Base-by-base conservation (phyloP, 2,888 invertebrate species). In the Leuctra nigra region DNA sequence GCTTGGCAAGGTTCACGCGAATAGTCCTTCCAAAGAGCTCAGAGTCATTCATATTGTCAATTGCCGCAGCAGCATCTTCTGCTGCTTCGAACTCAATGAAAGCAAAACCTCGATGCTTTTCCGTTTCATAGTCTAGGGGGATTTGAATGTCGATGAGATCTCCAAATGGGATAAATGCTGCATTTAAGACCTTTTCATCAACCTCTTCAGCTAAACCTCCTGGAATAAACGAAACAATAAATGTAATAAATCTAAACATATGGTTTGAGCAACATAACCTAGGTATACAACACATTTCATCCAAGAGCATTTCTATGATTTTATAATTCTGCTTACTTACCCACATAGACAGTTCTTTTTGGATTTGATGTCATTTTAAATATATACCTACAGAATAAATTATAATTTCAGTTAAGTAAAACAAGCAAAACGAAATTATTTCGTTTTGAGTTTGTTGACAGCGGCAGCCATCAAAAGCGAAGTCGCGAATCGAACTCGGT, bases 31-130 rank as follows among this genome's bases (percentile, higher is more conserved):
- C 99, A 77, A 93, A 98, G 36, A 99, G 76, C 73, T 99, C 99
- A 0, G 96, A 91, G 71, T 99, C 97, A 76, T 99, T 96, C 98
- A 99, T 97, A 68, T 99, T 99, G 73, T 99, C 98, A 66, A 99
- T 97, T 47, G 98, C 97, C 29, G 96, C 91, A 9, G 92, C 88
- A n/a, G 98, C 97, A 81, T 99, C 99, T 75, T 98, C 98, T 7
- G 92, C 87, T 63, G 84, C 81, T 75, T 99, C 99, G 75, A 94
- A 99, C 75, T 99, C 99, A 62, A 99, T 87, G 71, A 99, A 99
- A 0, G 97, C 96, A 75, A 97, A 99, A n/a, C 97, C 97, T 68
- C 97, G 79, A 69, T 98, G 97, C 68, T 94, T 95, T 69, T 97
- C 95, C 55, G 88, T 86, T 73, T 98, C 96, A 77, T 97, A 99